Evolutionary conservation across 1,140 invertebrate species (phyloP).

Genomic region (Coptotermes formosanus): DNA sequence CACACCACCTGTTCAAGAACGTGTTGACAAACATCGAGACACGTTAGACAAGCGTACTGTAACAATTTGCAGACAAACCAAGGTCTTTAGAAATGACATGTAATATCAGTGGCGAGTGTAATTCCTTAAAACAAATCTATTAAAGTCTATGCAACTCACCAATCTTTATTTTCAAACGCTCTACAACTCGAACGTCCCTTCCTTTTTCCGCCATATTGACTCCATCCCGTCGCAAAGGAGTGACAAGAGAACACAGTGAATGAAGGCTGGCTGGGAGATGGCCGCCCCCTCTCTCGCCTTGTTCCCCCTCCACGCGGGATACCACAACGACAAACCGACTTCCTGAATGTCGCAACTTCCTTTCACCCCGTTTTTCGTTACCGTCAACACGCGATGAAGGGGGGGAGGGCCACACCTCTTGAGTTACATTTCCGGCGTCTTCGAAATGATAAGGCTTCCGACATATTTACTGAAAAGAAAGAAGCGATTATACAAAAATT

Average conservation of each 20-base stretch:
- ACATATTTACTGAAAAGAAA: constrained; percentile 9
- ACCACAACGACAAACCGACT: constrained; percentile 9
- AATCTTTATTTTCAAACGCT: constrained; percentile 85
- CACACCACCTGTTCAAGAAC: constrained; percentile 19
- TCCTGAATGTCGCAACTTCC: constrained; percentile 35
- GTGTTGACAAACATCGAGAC: constrained; percentile 1
- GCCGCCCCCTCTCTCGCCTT: background rate
- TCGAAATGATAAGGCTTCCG: background rate
- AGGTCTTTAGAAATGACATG: background rate
- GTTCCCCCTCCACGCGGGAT: background rate
- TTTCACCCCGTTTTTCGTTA: constrained; percentile 21
- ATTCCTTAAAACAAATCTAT: background rate
- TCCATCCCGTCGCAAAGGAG: constrained; percentile 51
- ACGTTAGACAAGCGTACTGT: background rate
- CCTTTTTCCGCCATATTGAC: constrained; percentile 82
- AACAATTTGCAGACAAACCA: background rate
- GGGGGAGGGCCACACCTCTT: background rate
- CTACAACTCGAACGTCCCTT: constrained; percentile 80
- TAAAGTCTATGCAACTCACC: constrained; percentile 56
- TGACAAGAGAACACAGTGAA: background rate
- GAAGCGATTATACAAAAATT: background rate
- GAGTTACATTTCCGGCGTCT: background rate
- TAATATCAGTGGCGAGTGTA: background rate
- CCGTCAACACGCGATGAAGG: background rate
- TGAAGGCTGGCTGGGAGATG: background rate